phyloP scores from a whole-genome alignment of 2,797 vertebrate genomes.

The Ceryle rudis region DNA sequence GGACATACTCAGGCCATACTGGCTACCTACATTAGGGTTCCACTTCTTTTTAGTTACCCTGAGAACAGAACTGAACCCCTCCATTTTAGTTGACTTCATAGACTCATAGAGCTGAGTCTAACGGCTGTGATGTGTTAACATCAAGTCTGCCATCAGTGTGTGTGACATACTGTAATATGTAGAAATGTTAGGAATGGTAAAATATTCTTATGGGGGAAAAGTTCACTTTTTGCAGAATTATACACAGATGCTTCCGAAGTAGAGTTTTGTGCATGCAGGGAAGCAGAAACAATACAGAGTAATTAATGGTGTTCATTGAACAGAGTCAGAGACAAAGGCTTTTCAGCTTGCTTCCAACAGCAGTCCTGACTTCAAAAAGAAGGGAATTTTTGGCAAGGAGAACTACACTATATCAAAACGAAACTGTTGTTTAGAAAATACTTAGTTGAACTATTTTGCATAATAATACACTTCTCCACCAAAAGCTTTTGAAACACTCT shows the following conservation, averaged over 20 bases:
- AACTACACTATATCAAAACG: neutral
- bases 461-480: neutral
- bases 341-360: neutral
- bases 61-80: neutral
- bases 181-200: neutral
- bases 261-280: neutral
- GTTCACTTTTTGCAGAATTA: neutral
- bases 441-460: neutral
- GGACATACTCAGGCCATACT: fast-evolving
- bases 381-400: neutral
- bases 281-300: neutral
- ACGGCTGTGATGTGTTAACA: neutral
- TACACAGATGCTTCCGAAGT: neutral
- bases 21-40: neutral
- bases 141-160: neutral
- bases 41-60: neutral
- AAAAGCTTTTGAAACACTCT: neutral
- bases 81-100: neutral
- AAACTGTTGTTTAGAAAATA: neutral
- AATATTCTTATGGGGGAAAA: neutral
- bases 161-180: neutral
- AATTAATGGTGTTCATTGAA: neutral
- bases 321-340: neutral
- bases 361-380: neutral
- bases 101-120: neutral